Evolutionary conservation across 2,797 vertebrate species (phyloP).

Genomic region (Syngnathus acus): DNA sequence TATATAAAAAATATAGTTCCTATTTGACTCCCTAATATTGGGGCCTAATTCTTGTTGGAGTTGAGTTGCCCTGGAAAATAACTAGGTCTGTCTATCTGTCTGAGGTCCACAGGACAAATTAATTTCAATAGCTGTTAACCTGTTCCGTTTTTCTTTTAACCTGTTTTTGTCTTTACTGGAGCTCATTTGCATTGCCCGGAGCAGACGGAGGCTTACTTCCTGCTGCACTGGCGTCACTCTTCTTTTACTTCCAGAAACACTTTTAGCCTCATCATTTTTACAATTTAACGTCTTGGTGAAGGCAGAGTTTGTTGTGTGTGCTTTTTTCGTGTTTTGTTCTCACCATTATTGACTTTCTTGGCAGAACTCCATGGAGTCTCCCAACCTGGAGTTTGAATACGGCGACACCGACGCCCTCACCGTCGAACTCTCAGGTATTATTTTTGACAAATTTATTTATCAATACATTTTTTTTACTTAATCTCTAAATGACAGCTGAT

Average conservation of each 20-base stretch:
- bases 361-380: conserved; percentile 90
- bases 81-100: too few relatives aligned
- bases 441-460: neutral
- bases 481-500: neutral
- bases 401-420: conserved; percentile 77
- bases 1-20: too few relatives aligned
- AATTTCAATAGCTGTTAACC: too few relatives aligned
- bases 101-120: too few relatives aligned
- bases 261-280: neutral
- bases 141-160: too few relatives aligned
- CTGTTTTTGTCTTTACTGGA: neutral
- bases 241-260: neutral
- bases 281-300: neutral
- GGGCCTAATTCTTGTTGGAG: too few relatives aligned
- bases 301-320: conserved; percentile 13
- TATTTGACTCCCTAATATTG: too few relatives aligned
- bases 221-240: neutral
- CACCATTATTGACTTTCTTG: neutral
- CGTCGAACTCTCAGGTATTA: conserved; percentile 82
- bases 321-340: conserved; percentile 8
- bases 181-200: neutral
- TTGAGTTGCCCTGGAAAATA: too few relatives aligned
- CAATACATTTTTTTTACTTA: too few relatives aligned
- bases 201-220: neutral
- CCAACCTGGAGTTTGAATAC: conserved; percentile 90